A percentile compares a stretch with the other conserved stretches of the same genome.
These are phyloP conservation scores for Caenorhabditis sp. DNA, from an alignment of 2,888 invertebrate genomes.

Conservation along the genomic window DNA sequence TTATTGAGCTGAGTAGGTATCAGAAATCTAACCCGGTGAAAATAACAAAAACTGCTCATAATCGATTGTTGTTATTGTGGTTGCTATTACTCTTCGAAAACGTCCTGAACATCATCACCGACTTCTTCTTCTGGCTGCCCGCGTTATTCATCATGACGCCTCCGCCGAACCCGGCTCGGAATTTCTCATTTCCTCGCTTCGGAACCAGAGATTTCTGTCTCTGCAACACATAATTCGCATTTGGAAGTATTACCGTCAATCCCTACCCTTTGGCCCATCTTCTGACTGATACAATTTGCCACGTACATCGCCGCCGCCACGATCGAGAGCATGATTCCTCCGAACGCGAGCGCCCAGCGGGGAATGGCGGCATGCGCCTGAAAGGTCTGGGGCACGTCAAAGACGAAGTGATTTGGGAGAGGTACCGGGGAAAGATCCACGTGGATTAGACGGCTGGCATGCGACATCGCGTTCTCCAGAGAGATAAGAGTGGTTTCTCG, in stretches of 20 bases:
- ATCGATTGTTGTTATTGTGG: conserved; percentile 52
- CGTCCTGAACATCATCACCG: conserved; percentile 68
- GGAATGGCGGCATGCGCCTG: conserved; percentile 60
- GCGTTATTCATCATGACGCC: conserved; percentile 63
- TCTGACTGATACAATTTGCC: conserved; percentile 65
- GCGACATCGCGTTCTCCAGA: conserved; percentile 51
- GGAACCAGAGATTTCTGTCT: conserved; percentile 54
- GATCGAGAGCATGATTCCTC: conserved; percentile 52
- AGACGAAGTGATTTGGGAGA: not conserved
- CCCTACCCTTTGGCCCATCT: conserved; percentile 56
- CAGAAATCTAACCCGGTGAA: not conserved
- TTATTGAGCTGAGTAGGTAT: not conserved
- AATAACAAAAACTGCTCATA: conserved; percentile 6
- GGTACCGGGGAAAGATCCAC: conserved; percentile 46
- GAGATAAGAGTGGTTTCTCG: conserved; percentile 38
- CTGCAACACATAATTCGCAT: conserved; percentile 3
- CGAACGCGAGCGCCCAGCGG: conserved; percentile 61
- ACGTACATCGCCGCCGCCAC: conserved; percentile 64
- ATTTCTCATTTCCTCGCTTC: conserved; percentile 56
- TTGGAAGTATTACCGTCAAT: not conserved
- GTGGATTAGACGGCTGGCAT: conserved; percentile 49
- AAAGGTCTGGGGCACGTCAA: not conserved
- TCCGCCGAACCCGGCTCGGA: conserved; percentile 68
- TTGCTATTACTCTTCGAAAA: conserved; percentile 58
- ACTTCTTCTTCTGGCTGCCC: conserved; percentile 60